A percentile compares a stretch with the other conserved stretches of the same genome.
These are phyloP conservation scores for Hirtodrosophila trivittata DNA, from an alignment of 2,888 invertebrate genomes.

Conservation along the genomic window DNA sequence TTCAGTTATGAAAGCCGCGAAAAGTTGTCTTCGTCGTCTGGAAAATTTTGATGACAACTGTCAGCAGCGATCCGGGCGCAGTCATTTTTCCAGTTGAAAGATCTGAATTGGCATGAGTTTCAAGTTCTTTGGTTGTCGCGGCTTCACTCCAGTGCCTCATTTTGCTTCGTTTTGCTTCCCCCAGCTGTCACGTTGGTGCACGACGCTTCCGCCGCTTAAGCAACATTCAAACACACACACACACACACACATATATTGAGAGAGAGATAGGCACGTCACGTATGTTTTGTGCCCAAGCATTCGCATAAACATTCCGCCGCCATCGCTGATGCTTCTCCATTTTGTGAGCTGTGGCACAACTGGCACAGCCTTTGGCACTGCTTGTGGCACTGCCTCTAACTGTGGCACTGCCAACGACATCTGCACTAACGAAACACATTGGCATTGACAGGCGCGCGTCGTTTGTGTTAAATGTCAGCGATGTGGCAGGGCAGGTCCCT, in stretches of 20 bases:
- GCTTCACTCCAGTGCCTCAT: conserved; percentile 23
- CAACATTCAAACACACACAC: conserved; percentile 21
- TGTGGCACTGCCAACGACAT: conserved; percentile 28
- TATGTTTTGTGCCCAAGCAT: conserved; percentile 74
- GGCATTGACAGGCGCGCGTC: conserved; percentile 71
- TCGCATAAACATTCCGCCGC: conserved; percentile 74
- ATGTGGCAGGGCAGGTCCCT: conserved; percentile 25
- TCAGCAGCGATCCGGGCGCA: conserved; percentile 54
- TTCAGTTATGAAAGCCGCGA: conserved; percentile 11
- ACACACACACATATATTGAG: conserved; percentile 22
- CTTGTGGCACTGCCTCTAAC: conserved; percentile 3
- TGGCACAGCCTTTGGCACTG: conserved; percentile 9
- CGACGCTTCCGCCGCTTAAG: conserved; percentile 65
- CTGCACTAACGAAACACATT: conserved; percentile 58
- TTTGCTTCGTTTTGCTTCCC: conserved; percentile 25
- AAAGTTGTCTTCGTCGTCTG: conserved; percentile 16
- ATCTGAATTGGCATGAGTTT: conserved; percentile 43
- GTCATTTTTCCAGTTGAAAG: conserved; percentile 64
- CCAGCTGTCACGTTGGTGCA: conserved; percentile 57
- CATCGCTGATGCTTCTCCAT: conserved; percentile 33
- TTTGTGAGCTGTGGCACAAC: conserved; percentile 4
- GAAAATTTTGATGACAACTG: conserved; percentile 65
- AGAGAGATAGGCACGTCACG: conserved; percentile 60
- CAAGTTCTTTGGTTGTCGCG: conserved; percentile 31
- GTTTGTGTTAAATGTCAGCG: conserved; percentile 71